A percentile compares a stretch with the other conserved stretches of the same genome.
phyloP scores from a whole-genome alignment of 2,888 invertebrate species.

The Atrina japonica region DNA sequence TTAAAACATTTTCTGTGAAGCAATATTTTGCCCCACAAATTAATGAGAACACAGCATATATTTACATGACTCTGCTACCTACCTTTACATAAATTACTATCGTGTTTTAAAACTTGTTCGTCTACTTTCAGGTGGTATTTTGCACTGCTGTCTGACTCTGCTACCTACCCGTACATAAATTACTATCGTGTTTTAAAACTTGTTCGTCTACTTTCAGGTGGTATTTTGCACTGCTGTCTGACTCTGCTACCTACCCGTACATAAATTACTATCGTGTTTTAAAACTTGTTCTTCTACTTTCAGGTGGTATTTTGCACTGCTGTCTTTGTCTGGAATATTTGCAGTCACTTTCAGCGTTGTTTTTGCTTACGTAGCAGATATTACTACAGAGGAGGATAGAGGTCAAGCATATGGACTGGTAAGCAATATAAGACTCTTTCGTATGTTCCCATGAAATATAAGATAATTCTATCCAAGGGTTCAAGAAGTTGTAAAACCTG shows the following conservation, averaged over 20 bases:
- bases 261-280: too few species aligned
- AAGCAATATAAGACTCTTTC: conserved; percentile 59
- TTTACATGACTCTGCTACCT: conserved; percentile 99
- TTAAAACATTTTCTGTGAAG: conserved; percentile 82
- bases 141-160: conserved; percentile 99
- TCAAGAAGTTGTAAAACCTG: not conserved
- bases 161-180: too few species aligned
- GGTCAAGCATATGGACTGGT: conserved; percentile 97
- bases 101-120: too few species aligned
- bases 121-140: conserved; percentile 91
- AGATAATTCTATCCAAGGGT: too few species aligned
- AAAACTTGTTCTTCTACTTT: too few species aligned
- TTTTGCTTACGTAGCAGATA: conserved; percentile 99
- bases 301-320: conserved; percentile 99
- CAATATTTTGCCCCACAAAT: conserved; percentile 99
- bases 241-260: too few species aligned
- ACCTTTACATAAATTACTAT: too few species aligned
- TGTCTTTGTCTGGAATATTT: conserved; percentile 98
- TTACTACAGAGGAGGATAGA: conserved; percentile 97
- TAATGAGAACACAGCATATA: too few species aligned
- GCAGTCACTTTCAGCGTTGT: conserved; percentile 99
- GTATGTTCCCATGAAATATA: too few species aligned
- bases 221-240: conserved; percentile 99
- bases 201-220: conserved; percentile 85
- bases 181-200: too few species aligned